Evolutionary conservation across 1,140 invertebrate genomes (phyloP), one percentile per base, ranked within the genome.

Genomic region (Pseudomyrmex flavicornis): DNA sequence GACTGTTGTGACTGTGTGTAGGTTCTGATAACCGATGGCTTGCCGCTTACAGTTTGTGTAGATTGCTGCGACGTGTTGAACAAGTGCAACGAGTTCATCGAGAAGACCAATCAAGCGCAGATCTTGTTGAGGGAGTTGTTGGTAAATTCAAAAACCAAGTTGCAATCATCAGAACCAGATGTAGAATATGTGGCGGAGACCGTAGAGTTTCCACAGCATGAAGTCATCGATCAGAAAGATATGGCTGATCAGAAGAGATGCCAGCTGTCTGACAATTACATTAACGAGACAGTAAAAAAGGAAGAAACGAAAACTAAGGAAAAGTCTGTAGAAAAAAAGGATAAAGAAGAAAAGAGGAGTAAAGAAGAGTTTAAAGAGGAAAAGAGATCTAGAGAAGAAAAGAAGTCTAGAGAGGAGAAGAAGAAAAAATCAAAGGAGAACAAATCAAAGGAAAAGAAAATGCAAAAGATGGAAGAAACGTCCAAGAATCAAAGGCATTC

Each of bases 71-170:
- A 92, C n/a, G 84, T 90, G 26, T 85, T 95, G 15, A 92, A 94
- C 73, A 93, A 94, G 68, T 95, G 90, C 76, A 92, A 80, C 56
- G 93, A 95, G 54, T 95, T 95, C 90, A 93, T 91, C 85, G 94
- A 95, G 20, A 94, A 93, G 86, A 92, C 93, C 0, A 93, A 94
- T 87, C 88, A 93, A 88, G 94, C 94, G 3, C 94, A 95, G 89
- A 62, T 76, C 48, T 93, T 91, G 13, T 87, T 95, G 0, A 90
- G 84, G 17, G 83, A 91, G 59, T 83, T 94, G 82, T 61, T 94
- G 4, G 69, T 84, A 46, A 80, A 91, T 46, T 13, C 86, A 52
- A 94, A 94, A 82, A 65, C 86, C 4, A 89, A 93, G 7, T 54
- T 86, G 8, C 79, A 72, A 15, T 22, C 75, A 1, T 20, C 89